Evolutionary conservation across 2,888 invertebrate species (phyloP).

Genomic region (Lochmaea crataegi): DNA sequence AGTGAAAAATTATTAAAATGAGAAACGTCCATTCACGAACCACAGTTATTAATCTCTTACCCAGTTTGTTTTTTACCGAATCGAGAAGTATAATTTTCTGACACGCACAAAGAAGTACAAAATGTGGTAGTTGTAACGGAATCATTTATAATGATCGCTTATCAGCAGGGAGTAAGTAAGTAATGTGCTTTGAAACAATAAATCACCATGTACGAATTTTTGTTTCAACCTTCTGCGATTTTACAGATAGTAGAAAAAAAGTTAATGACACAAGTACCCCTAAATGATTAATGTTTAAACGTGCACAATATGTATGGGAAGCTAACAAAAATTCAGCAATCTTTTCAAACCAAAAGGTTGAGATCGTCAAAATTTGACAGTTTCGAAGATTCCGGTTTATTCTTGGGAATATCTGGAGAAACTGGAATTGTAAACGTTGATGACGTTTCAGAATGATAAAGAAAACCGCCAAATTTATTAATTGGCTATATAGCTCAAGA

Average conservation of each 20-base stretch:
- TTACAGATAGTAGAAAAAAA: not conserved
- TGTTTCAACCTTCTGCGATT: not conserved
- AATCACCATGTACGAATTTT: conserved; percentile 18
- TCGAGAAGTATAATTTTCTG: not conserved
- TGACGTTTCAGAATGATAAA: too few relatives aligned
- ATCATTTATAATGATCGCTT: conserved; percentile 48
- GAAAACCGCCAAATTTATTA: too few relatives aligned
- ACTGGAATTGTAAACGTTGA: too few relatives aligned
- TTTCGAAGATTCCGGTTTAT: too few relatives aligned
- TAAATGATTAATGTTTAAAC: not conserved
- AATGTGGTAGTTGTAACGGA: not conserved
- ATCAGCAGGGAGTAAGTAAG: conserved; percentile 31
- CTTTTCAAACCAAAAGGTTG: too few relatives aligned
- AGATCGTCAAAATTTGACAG: too few relatives aligned
- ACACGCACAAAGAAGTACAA: conserved; percentile 16
- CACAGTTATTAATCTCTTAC: conserved; percentile 8
- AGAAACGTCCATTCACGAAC: not conserved
- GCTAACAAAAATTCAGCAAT: too few relatives aligned
- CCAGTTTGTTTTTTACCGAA: not conserved
- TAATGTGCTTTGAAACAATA: conserved; percentile 44
- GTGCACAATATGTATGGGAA: not conserved
- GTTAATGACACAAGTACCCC: not conserved
- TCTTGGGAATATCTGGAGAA: too few relatives aligned
- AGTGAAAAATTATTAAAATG: not conserved
- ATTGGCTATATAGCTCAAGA: too few relatives aligned